Base-by-base conservation (phyloP, 2,888 invertebrate species). In the Drosophila quasianomalipes region DNA sequence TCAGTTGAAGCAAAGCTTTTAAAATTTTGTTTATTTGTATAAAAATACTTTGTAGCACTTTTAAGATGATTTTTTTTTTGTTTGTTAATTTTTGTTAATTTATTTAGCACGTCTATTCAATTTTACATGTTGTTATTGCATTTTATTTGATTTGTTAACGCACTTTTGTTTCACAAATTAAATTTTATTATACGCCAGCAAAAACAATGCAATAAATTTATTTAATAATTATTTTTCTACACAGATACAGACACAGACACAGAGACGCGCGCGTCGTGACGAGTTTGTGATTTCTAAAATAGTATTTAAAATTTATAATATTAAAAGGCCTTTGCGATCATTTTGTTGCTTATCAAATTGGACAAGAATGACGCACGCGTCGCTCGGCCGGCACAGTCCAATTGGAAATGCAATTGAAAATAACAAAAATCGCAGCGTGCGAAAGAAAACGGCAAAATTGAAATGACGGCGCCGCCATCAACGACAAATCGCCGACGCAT, bases 391-490 rank as follows among this genome's bases (percentile, higher is more conserved):
- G 79, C 67, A 51, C 70, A 62, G 83, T 82, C 66, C 76, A 85
- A 89, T 87, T 85, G 83, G 79, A 87, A 85, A 85, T 87, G 87
- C 88, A 89, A 83, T 85, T 89, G 85, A 82, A 85, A 87, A 85
- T 79, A 83, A 74, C 68, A 74, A 64, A 76, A 69, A 47, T 47
- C 80, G 69, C 76, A 72, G 68, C 78, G 80, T 68, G 73, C 75
- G 79, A 85, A 82, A 88, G 84, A 82, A 89, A 76, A 86, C 74
- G 52, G 71, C 76, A 57, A 72, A 72, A 78, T 57, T 80, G 60
- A 79, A 88, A 74, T 73, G 77, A 81, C 82, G 71, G 55, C 78
- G 66, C 47, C 67, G 58, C 44, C 63, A 41, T 49, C 74, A 61
- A 49, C 71, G 71, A 64, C 76, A 57, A 66, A 33, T 73, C 72